phyloP scores from a whole-genome alignment of 2,113 vertebrate species.

The Clarias magur region DNA sequence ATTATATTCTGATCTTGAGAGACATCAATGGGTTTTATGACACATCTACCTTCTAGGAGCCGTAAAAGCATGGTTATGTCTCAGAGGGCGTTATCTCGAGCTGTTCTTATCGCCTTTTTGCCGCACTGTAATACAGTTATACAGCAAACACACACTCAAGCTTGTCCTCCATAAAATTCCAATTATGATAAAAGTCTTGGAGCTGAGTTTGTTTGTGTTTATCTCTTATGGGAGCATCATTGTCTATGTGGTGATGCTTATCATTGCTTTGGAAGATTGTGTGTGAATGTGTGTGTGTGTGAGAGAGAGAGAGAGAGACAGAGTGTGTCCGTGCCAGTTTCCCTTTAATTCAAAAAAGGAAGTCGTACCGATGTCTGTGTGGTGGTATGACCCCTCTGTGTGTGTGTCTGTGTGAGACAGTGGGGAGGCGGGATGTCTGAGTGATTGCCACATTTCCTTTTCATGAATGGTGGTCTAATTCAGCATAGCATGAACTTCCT shows the following conservation, averaged over 20 bases:
- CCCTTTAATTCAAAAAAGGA: background rate
- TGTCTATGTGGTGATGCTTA: slow-evolving; percentile 38
- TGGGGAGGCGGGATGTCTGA: background rate
- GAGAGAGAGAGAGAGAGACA: background rate
- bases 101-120: background rate
- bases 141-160: background rate
- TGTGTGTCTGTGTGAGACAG: slow-evolving; percentile 12
- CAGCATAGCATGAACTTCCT: slow-evolving; percentile 4
- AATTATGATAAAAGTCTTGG: slow-evolving; percentile 45
- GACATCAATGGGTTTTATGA: background rate
- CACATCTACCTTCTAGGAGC: background rate
- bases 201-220: slow-evolving; percentile 31
- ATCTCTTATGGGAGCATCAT: slow-evolving; percentile 10
- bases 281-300: background rate
- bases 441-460: slow-evolving; percentile 15
- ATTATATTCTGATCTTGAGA: background rate
- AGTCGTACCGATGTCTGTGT: background rate
- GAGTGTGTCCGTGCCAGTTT: background rate
- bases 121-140: background rate
- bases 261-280: background rate
- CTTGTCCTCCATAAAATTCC: slow-evolving; percentile 38
- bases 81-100: background rate
- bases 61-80: background rate
- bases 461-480: slow-evolving; percentile 24
- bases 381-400: background rate